phyloP scores from a whole-genome alignment of 53 echinoderm and acorn worm species.

The Arbacia lixula region DNA sequence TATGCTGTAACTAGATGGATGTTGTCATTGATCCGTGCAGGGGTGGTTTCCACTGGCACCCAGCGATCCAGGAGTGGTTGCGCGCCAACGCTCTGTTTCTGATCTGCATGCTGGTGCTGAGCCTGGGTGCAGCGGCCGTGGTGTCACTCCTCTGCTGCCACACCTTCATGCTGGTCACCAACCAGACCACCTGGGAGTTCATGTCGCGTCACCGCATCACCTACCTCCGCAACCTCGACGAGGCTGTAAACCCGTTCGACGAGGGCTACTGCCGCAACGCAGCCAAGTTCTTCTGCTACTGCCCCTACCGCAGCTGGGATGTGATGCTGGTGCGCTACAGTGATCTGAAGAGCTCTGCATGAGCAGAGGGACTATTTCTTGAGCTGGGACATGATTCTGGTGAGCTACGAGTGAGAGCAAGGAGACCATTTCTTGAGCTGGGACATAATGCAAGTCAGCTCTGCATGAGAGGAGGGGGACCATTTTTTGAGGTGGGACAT shows the following conservation, averaged over 20 bases:
- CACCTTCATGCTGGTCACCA: constrained; percentile 90
- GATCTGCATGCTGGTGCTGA: constrained; percentile 72
- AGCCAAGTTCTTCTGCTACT: constrained; percentile 87
- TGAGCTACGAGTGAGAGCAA: too few species aligned
- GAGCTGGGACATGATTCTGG: neutral
- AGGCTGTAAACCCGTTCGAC: constrained; percentile 85
- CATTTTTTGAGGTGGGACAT: neutral
- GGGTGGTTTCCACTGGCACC: constrained; percentile 80
- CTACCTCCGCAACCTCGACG: constrained; percentile 90
- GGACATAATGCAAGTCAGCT: too few species aligned
- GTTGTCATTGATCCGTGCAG: too few species aligned
- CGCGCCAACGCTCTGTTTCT: constrained; percentile 78
- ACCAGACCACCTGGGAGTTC: constrained; percentile 99
- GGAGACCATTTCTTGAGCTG: too few species aligned
- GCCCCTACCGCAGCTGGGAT: constrained; percentile 73
- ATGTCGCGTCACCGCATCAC: constrained; percentile 97
- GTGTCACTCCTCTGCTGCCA: constrained; percentile 88
- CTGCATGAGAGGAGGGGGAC: neutral
- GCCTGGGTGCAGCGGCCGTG: constrained; percentile 68
- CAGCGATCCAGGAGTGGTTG: constrained; percentile 78
- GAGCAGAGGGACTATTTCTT: neutral
- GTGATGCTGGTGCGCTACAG: constrained; percentile 54
- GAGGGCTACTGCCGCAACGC: constrained; percentile 85
- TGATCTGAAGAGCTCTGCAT: neutral
- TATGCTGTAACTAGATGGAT: too few species aligned